Evolutionary conservation across 2,888 invertebrate genomes (phyloP).

Genomic region (Amphiduros pacificus): DNA sequence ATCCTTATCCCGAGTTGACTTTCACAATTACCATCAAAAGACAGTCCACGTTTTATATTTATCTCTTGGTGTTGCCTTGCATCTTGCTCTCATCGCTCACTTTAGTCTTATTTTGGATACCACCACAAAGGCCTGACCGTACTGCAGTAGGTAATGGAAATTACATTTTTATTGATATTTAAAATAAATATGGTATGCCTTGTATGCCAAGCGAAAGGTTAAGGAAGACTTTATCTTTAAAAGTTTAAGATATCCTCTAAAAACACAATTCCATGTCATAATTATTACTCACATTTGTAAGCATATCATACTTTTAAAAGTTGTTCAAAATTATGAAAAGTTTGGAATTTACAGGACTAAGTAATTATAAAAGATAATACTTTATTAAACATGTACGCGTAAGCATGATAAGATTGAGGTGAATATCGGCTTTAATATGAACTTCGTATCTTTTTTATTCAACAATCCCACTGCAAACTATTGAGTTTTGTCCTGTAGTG

Average conservation of each 20-base stretch:
- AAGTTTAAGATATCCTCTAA: background rate
- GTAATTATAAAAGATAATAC: too few species aligned
- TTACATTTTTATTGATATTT: background rate
- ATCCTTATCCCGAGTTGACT: slow-evolving; percentile 15
- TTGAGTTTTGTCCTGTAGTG: too few species aligned
- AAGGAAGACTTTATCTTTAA: background rate
- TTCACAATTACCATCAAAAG: slow-evolving; percentile 16
- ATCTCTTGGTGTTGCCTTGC: slow-evolving; percentile 19
- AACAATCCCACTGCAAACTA: too few species aligned
- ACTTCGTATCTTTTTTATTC: too few species aligned
- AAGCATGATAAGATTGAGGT: too few species aligned
- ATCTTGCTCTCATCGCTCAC: slow-evolving; percentile 16
- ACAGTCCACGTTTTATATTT: slow-evolving; percentile 18
- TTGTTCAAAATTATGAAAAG: background rate
- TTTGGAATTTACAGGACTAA: background rate
- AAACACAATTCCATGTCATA: background rate
- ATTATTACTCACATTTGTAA: background rate
- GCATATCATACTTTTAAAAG: background rate
- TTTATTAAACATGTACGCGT: too few species aligned
- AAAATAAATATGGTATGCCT: background rate
- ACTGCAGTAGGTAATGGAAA: slow-evolving; percentile 15
- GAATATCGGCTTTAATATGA: too few species aligned
- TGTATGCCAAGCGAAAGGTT: background rate
- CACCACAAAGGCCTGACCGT: slow-evolving; percentile 15
- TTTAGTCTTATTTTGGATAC: slow-evolving; percentile 17